Conservation (phyloP, 2,113 vertebrate genomes). For the Rutilus rutilus region DNA sequence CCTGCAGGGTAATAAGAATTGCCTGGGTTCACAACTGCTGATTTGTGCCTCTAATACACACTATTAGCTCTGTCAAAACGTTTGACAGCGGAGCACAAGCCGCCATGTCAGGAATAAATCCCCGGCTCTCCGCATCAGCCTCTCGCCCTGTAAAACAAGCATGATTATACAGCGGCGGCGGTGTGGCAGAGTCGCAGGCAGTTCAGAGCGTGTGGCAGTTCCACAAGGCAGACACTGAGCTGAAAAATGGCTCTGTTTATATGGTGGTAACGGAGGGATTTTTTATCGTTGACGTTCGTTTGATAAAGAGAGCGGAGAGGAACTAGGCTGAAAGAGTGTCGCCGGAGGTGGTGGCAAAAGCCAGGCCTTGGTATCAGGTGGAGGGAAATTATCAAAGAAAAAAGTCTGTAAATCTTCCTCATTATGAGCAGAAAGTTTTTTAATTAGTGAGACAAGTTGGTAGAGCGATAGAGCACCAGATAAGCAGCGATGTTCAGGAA, state of each 20-base stretch:
- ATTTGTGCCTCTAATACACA: slow-evolving; percentile 43
- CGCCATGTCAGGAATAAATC: slow-evolving; percentile 47
- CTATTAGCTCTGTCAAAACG: slow-evolving; percentile 48
- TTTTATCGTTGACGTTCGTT: slow-evolving; percentile 10
- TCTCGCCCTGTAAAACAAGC: slow-evolving; percentile 35
- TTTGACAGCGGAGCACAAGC: slow-evolving; percentile 41
- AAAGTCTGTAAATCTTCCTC: background rate
- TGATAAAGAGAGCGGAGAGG: slow-evolving; percentile 25
- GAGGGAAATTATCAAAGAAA: background rate
- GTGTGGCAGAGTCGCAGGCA: background rate
- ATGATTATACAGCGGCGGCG: slow-evolving; percentile 14
- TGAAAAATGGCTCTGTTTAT: slow-evolving; percentile 43
- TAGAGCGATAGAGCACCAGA: background rate
- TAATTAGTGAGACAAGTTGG: background rate
- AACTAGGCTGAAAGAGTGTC: background rate
- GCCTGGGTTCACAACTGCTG: slow-evolving; percentile 26
- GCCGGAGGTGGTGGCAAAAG: background rate
- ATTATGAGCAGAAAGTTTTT: slow-evolving; percentile 9
- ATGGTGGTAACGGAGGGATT: background rate
- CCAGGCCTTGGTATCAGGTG: background rate
- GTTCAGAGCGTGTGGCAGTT: background rate
- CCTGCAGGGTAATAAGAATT: slow-evolving; percentile 42
- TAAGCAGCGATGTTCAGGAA: slow-evolving; percentile 24
- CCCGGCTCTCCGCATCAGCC: slow-evolving; percentile 3
- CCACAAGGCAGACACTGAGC: background rate